Percentiles rank a stretch among this genome's conserved stretches.
phyloP scores from a whole-genome alignment of 2,888 invertebrate genomes.

The Stomorhina lunata region DNA sequence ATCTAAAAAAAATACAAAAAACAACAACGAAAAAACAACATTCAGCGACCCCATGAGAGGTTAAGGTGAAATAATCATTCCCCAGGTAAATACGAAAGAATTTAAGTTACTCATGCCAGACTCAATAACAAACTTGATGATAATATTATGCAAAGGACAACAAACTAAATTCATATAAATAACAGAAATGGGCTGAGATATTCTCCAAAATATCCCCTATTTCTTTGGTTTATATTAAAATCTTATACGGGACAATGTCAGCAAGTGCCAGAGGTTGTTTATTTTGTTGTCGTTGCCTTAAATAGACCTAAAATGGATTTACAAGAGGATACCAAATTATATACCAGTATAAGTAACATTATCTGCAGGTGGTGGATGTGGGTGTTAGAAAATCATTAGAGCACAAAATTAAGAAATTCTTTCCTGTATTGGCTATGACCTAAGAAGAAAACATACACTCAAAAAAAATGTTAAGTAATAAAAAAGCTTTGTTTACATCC shows the following conservation, averaged over 20 bases:
- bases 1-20: not conserved
- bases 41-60: slow-evolving; percentile 9
- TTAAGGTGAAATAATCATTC: slow-evolving; percentile 3
- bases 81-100: not conserved
- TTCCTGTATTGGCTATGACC: too few species aligned
- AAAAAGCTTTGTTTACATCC: too few species aligned
- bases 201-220: too few species aligned
- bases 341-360: not conserved
- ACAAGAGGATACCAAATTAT: not conserved
- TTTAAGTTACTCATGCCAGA: slow-evolving; percentile 1
- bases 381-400: slow-evolving; percentile 11
- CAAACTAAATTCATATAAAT: too few species aligned
- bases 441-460: too few species aligned
- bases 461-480: too few species aligned
- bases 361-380: not conserved
- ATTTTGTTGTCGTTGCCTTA: not conserved
- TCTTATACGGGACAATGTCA: too few species aligned
- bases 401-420: slow-evolving; percentile 25
- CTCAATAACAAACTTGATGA: too few species aligned
- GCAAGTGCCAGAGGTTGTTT: slow-evolving; percentile 15
- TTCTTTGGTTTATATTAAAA: too few species aligned
- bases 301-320: slow-evolving; percentile 31
- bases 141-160: too few species aligned
- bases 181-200: too few species aligned
- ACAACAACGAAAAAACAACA: not conserved